These are phyloP conservation scores for Polypedilum vanderplanki DNA, from an alignment of 1,140 invertebrate species.

Conservation along the genomic window DNA sequence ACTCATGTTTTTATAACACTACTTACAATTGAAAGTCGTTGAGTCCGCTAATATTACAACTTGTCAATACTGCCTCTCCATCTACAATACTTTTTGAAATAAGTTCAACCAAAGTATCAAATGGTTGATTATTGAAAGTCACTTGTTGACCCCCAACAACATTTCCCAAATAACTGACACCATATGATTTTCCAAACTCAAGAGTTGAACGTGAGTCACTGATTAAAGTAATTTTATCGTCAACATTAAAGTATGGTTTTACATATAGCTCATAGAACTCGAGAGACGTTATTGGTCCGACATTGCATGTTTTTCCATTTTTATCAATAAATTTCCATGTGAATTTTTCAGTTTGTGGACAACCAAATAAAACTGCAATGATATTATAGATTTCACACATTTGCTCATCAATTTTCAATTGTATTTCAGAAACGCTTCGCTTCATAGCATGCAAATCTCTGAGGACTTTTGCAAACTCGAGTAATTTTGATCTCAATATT, in stretches of 20 bases:
- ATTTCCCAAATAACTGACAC: constrained; percentile 81
- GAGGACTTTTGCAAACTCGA: constrained; percentile 72
- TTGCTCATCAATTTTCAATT: constrained; percentile 52
- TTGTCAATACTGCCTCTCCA: constrained; percentile 86
- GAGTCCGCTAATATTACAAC: constrained; percentile 82
- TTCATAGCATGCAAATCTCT: constrained; percentile 42
- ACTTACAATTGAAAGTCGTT: constrained; percentile 69
- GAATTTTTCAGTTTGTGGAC: constrained; percentile 71
- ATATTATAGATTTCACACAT: constrained; percentile 74
- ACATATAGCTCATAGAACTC: constrained; percentile 78
- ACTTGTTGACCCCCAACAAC: constrained; percentile 67
- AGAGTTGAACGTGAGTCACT: constrained; percentile 74
- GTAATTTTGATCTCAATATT: constrained; percentile 72
- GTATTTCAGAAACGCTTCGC: constrained; percentile 36
- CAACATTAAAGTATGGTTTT: constrained; percentile 70
- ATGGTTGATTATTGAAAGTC: constrained; percentile 82
- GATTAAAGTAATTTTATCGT: constrained; percentile 79
- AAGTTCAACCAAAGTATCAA: constrained; percentile 64
- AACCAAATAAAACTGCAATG: constrained; percentile 64
- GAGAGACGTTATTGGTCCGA: constrained; percentile 68
- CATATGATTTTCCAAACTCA: constrained; percentile 69
- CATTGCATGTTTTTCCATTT: constrained; percentile 63
- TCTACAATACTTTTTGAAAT: constrained; percentile 69
- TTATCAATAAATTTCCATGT: constrained; percentile 86
- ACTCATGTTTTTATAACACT: background rate